These are phyloP conservation scores for fruit fly (Drosophila melanogaster) DNA, from an alignment of 1,140 invertebrate genomes.

Conservation along the genomic window DNA sequence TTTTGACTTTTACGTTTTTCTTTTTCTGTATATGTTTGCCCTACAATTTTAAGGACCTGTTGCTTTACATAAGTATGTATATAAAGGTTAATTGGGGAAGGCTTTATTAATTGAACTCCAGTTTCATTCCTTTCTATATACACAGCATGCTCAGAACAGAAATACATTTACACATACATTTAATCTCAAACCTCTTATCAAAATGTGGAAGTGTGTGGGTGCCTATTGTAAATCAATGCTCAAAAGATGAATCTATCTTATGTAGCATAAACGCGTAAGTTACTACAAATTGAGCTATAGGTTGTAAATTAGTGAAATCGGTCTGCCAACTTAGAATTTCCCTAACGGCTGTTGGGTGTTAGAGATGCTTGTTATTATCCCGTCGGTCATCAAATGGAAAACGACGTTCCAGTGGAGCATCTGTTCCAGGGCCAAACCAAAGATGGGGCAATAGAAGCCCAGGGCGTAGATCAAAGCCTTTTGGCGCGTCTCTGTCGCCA, in stretches of 20 bases:
- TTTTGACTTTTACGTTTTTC: conserved; percentile 3
- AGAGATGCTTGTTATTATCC: background rate
- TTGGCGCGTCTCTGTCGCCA: background rate
- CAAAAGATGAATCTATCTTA: no score
- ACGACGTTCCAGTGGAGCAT: conserved; percentile 16
- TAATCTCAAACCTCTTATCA: background rate
- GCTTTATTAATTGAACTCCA: background rate
- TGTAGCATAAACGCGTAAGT: no score
- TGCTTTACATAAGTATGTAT: conserved; percentile 38
- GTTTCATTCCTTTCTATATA: conserved; percentile 1
- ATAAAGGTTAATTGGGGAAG: conserved; percentile 15
- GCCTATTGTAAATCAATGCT: no score
- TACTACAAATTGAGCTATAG: no score
- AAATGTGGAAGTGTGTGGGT: no score
- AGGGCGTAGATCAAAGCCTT: background rate
- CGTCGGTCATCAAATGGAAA: conserved; percentile 1
- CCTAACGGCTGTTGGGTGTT: background rate
- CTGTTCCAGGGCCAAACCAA: conserved; percentile 6
- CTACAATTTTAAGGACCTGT: conserved; percentile 21
- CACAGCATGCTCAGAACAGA: background rate
- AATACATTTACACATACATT: conserved; percentile 17
- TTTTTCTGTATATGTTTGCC: conserved; percentile 30
- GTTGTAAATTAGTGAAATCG: background rate
- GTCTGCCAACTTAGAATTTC: no score
- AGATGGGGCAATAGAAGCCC: background rate